These are phyloP conservation scores for Todiramphus chloris DNA, from an alignment of 2,113 vertebrate species.

Conservation along the genomic window DNA sequence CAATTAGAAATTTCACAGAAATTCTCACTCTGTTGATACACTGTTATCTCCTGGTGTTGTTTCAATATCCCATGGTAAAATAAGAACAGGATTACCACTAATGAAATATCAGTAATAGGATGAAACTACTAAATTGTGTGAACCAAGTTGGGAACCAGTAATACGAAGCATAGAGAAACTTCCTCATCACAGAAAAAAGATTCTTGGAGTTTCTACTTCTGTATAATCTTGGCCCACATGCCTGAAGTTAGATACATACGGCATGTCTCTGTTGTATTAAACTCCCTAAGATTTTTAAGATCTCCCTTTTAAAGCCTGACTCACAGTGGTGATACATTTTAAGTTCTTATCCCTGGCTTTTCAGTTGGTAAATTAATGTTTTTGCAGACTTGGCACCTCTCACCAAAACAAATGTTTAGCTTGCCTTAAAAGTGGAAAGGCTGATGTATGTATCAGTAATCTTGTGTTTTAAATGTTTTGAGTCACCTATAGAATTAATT, in stretches of 20 bases:
- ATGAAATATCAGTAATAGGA: not conserved
- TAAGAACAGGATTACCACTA: not conserved
- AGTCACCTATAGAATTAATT: constrained; percentile 2
- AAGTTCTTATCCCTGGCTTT: not conserved
- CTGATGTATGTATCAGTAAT: not conserved
- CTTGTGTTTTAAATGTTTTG: constrained; percentile 25
- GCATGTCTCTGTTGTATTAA: not conserved
- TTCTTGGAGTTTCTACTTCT: not conserved
- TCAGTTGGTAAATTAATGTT: not conserved
- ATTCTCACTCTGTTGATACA: not conserved
- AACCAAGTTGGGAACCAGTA: not conserved
- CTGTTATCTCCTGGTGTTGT: not conserved
- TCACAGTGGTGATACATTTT: not conserved
- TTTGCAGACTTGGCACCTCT: not conserved
- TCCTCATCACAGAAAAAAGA: not conserved
- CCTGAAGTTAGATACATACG: not conserved
- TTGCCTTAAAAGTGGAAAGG: not conserved
- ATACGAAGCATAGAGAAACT: not conserved
- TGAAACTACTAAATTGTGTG: not conserved
- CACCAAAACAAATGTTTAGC: not conserved
- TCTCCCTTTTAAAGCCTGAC: not conserved
- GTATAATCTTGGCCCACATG: not conserved
- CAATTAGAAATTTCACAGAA: not conserved
- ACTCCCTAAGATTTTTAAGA: not conserved
- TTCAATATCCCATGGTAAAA: not conserved